Evolutionary conservation across 2,113 vertebrate species (phyloP).

Genomic region (Chaenocephalus aceratus): DNA sequence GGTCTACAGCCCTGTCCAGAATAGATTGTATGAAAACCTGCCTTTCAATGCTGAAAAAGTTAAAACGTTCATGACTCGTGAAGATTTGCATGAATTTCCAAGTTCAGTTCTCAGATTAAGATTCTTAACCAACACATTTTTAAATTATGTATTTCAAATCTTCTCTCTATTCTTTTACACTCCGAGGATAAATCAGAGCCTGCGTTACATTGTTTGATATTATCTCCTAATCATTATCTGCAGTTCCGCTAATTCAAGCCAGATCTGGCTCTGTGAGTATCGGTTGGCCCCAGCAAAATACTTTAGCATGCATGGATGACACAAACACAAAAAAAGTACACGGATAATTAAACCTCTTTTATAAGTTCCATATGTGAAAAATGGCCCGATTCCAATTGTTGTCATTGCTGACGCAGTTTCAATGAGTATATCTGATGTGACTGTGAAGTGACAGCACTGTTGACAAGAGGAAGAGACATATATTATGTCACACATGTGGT

Average conservation of each 20-base stretch:
- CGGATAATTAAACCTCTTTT: background rate
- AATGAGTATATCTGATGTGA: background rate
- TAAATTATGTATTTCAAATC: background rate
- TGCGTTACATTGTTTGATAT: slow-evolving; percentile 26
- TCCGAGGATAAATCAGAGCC: slow-evolving; percentile 32
- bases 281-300: background rate
- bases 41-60: background rate
- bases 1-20: background rate
- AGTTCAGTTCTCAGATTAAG: background rate
- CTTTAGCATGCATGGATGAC: slow-evolving; percentile 2
- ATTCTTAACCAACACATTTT: slow-evolving; percentile 4
- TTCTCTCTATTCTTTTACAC: no score
- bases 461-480: background rate
- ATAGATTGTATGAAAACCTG: background rate
- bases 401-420: background rate
- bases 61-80: background rate
- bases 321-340: background rate
- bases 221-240: background rate
- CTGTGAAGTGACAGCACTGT: background rate
- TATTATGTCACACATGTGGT: slow-evolving; percentile 19
- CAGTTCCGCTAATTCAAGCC: slow-evolving; percentile 37
- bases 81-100: background rate
- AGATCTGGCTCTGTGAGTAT: slow-evolving; percentile 16
- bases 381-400: background rate
- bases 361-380: slow-evolving; percentile 19